These are phyloP conservation scores for Chionis minor DNA, from an alignment of 2,113 vertebrate genomes.

Conservation along the genomic window DNA sequence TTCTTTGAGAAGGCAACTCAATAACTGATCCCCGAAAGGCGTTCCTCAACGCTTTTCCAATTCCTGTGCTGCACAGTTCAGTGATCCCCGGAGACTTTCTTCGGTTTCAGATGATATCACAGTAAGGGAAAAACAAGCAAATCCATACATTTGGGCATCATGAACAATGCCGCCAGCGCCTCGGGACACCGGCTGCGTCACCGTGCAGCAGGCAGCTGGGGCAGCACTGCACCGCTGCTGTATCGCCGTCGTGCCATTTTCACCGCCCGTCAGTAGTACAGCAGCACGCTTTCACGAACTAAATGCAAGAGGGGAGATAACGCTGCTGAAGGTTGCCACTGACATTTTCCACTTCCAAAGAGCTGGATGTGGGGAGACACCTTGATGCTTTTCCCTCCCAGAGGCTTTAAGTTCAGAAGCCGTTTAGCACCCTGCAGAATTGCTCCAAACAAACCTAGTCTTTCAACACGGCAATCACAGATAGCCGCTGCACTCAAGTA, in stretches of 20 bases:
- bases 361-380: not conserved
- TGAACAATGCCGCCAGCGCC: not conserved
- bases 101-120: not conserved
- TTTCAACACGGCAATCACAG: not conserved
- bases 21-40: not conserved
- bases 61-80: not conserved
- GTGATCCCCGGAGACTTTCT: not conserved
- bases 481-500: not conserved
- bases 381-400: not conserved
- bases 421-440: not conserved
- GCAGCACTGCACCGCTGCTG: not conserved
- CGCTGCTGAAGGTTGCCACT: accelerated
- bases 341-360: not conserved
- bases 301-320: not conserved
- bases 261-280: not conserved
- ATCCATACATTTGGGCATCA: not conserved
- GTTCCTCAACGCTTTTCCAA: not conserved
- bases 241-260: not conserved
- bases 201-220: accelerated
- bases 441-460: not conserved
- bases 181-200: accelerated
- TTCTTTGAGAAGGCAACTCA: not conserved
- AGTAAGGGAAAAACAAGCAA: not conserved
- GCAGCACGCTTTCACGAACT: not conserved
- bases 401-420: not conserved